Evolutionary conservation across 2,888 invertebrate species (phyloP).

Genomic region (Tachina lurida): DNA sequence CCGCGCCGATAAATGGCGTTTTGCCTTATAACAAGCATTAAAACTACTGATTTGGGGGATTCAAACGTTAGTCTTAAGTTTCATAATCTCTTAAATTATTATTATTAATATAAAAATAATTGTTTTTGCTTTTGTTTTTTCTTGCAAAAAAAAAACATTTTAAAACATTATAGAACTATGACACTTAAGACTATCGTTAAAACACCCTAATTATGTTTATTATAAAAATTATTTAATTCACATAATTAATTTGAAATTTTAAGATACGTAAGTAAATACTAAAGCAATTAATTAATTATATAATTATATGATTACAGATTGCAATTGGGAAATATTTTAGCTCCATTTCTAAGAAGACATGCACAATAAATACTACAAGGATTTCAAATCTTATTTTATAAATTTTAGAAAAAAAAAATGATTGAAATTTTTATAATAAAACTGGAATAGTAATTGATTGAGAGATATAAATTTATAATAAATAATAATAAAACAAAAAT

Average conservation of each 20-base stretch:
- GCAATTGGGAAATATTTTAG: conserved; percentile 68
- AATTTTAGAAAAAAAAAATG: conserved; percentile 40
- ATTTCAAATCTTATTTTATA: conserved; percentile 42
- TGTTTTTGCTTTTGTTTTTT: too few species aligned
- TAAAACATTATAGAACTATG: too few species aligned
- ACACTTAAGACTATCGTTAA: too few species aligned
- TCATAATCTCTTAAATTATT: too few species aligned
- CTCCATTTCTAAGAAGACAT: conserved; percentile 69
- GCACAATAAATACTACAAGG: conserved; percentile 67
- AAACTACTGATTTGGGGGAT: too few species aligned
- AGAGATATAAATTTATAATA: conserved; percentile 12
- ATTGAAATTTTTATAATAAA: conserved; percentile 20
- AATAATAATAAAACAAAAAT: conserved; percentile 36
- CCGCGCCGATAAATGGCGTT: too few species aligned
- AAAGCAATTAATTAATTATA: conserved; percentile 57
- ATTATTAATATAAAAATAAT: too few species aligned
- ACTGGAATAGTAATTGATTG: conserved; percentile 25
- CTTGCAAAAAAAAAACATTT: too few species aligned
- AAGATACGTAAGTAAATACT: conserved; percentile 63
- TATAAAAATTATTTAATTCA: conserved; percentile 60
- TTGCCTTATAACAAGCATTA: too few species aligned
- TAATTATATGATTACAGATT: conserved; percentile 63
- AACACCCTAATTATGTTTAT: conserved; percentile 20
- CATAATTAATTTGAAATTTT: conserved; percentile 65
- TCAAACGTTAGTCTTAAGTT: too few species aligned